These are phyloP conservation scores for Excalfactoria chinensis DNA, from an alignment of 2,113 vertebrate genomes.

Conservation along the genomic window DNA sequence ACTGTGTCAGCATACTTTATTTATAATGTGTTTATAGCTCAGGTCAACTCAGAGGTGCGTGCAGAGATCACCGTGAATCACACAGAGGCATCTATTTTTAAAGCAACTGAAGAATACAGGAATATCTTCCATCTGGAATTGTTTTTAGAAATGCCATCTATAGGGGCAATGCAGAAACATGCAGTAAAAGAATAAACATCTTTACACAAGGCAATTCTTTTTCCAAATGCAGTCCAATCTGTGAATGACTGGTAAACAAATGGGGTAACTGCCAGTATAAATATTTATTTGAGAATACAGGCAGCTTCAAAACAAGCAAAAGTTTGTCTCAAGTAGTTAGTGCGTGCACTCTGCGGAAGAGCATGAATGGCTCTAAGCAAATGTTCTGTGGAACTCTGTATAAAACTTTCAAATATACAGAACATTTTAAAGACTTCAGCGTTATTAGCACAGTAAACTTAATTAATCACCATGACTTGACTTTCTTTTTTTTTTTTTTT, in stretches of 20 bases:
- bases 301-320: slow-evolving; percentile 63
- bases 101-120: slow-evolving; percentile 28
- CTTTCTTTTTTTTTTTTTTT: not conserved
- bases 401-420: not conserved
- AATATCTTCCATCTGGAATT: slow-evolving; percentile 66
- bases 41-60: not conserved
- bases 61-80: not conserved
- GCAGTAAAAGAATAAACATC: slow-evolving; percentile 68
- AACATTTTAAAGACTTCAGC: not conserved
- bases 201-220: slow-evolving; percentile 71
- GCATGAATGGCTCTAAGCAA: slow-evolving; percentile 51
- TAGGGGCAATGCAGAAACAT: slow-evolving; percentile 33
- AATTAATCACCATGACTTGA: not conserved
- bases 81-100: slow-evolving; percentile 48
- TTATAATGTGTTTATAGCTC: not conserved
- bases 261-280: slow-evolving; percentile 74
- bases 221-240: slow-evolving; percentile 43
- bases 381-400: not conserved
- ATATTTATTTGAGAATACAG: slow-evolving; percentile 74
- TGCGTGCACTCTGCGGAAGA: not conserved
- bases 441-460: not conserved
- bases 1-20: slow-evolving; percentile 1
- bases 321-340: slow-evolving; percentile 61
- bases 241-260: slow-evolving; percentile 74
- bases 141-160: slow-evolving; percentile 60